Evolutionary conservation across 1,140 invertebrate species (phyloP), one percentile per base, ranked within the genome.

Genomic region (Bathynomus jamesi): DNA sequence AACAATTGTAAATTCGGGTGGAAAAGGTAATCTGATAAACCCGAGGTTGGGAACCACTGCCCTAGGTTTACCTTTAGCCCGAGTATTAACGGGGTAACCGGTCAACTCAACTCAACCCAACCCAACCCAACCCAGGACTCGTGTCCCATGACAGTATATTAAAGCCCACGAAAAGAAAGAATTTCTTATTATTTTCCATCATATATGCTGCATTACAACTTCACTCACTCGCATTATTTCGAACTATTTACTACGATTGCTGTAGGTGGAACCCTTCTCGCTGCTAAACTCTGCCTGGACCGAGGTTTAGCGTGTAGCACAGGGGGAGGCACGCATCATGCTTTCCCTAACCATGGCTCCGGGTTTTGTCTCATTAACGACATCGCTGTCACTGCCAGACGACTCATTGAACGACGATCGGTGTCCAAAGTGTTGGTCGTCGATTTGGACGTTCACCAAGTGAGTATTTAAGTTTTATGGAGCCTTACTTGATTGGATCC

Each of bases 361-460:
- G 81, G 81, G 7, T 82, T 79, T 69, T 82, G 81, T 67, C 78
- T 82, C 10, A 68, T 82, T 32, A 82, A 82, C 75, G 81, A 82
- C 68, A 28, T 82, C 69, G 80, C 81, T 11, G 75, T 82, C 0
- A 68, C 81, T 27, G 80, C 81, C 40, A 65, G 77, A 10, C 69
- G 71, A 17, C 62, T 81, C 53, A 60, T 81, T 11, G 63, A 76
- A 17, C 46, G 68, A 10, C 71, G 71, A 13, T 29, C 64, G 28
- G 80, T 76, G 1, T 46, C 71, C 8, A 80, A 74, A 69, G 79
- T 82, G 32, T 71, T 82, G 2, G 79, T 82, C 53, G 79, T 82
- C 17, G 81, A 82, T 69, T 70, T 82, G 62, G 81, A 82, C 78
- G 81, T 82, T 13, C 81, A 82, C 72, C 81, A 82, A 78, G 81